These are phyloP conservation scores for Typhlichthys subterraneus DNA, from an alignment of 2,797 vertebrate species.

Conservation along the genomic window DNA sequence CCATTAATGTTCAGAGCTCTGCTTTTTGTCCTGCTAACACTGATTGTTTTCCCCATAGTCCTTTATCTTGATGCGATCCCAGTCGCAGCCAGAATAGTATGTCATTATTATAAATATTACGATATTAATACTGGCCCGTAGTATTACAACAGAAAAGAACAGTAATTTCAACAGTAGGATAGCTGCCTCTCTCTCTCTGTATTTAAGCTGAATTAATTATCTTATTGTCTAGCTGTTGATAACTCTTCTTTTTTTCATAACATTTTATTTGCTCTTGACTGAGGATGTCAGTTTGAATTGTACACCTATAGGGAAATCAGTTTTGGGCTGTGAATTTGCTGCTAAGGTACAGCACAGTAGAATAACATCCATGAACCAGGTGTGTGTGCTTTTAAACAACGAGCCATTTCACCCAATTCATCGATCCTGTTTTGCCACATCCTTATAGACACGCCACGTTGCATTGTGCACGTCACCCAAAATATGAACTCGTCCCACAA, in stretches of 20 bases:
- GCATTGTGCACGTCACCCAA: slow-evolving; percentile 5
- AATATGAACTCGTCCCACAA: slow-evolving; percentile 15
- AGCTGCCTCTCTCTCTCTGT: slow-evolving; percentile 10
- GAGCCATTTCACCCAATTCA: too few species aligned
- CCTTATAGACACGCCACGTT: too few species aligned
- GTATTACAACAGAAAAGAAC: slow-evolving; percentile 22
- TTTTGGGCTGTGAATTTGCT: slow-evolving; percentile 31
- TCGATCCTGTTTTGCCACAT: too few species aligned
- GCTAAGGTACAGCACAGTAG: slow-evolving; percentile 11
- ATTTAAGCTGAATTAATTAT: slow-evolving; percentile 36
- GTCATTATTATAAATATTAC: slow-evolving; percentile 1
- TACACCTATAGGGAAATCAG: slow-evolving; percentile 26
- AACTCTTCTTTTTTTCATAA: neutral
- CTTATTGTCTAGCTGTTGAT: slow-evolving; percentile 25
- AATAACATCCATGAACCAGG: too few species aligned
- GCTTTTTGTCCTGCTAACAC: slow-evolving; percentile 34
- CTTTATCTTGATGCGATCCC: slow-evolving; percentile 12
- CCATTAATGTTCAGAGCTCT: slow-evolving; percentile 34
- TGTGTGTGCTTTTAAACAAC: too few species aligned
- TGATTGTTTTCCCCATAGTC: slow-evolving; percentile 21
- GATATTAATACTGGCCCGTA: slow-evolving; percentile 16
- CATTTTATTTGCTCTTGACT: too few species aligned
- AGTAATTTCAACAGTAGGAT: slow-evolving; percentile 29
- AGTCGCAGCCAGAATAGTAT: slow-evolving; percentile 21
- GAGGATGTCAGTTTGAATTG: too few species aligned